Base-by-base conservation (phyloP, 2,113 vertebrate species). In the Anguilla japonica region DNA sequence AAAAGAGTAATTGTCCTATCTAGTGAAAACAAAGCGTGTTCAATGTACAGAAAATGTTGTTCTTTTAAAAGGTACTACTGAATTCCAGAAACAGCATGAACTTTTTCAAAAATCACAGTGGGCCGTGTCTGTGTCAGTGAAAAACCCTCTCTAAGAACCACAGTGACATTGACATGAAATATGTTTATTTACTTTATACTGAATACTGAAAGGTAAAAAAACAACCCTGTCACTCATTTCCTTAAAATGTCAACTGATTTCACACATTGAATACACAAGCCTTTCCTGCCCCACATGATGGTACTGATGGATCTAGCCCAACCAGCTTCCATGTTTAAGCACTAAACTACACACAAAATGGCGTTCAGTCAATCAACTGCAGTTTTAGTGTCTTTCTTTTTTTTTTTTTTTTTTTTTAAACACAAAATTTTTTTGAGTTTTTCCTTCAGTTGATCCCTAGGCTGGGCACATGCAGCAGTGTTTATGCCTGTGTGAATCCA, bases 121-220 rank as follows among this genome's bases (percentile, higher is more conserved):
- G 50, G 13, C 50, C 13, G 50, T 67, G 60, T 26, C 22, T 67
- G 57, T n/a, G n/a, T 67, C 18, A 75, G 71, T 75, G 6, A 75
- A 75, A 75, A 75, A 75, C 71, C 71, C 0, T 75, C 71, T 75
- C 71, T 75, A 26, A 75, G n/a, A 75, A 75, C 71, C 71, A 75
- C 71, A 75, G 20, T 75, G 26, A 75, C 71, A 34, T 75, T 75
- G 26, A 29, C 34, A 75, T 75, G 71, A 75, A 75, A 75, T 75
- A 75, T n/a, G 13, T 75, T 75, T 75, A 75, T 75, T 75, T 75
- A 75, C 71, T 75, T 75, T 9, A 75, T 75, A 75, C 71, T 75
- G 71, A 75, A 71, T 71, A 71, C 63, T 71, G 63, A n/a, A 71
- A 71, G n/a, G 63, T 71, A 71, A 71, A 71, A 71, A 71, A 71